A percentile compares a stretch with the other conserved stretches of the same genome.
These are phyloP conservation scores for Harpalus rufipes DNA, from an alignment of 2,888 invertebrate species.

Conservation along the genomic window DNA sequence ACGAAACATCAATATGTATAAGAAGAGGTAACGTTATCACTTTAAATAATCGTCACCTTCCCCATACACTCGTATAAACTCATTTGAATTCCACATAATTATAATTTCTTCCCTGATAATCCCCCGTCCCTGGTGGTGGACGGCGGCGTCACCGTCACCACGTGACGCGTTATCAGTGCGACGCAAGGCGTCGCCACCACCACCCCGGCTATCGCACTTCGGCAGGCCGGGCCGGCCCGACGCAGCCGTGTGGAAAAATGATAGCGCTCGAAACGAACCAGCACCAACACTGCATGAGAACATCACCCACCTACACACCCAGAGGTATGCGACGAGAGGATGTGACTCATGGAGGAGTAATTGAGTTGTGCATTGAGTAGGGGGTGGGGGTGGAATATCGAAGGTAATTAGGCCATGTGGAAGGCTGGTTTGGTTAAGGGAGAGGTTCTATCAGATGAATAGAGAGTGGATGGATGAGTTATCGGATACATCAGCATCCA, in stretches of 20 bases:
- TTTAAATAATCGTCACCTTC: neutral
- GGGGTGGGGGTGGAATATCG: too few relatives aligned
- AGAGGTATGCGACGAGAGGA: neutral
- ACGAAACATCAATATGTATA: too few relatives aligned
- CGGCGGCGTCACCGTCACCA: slow-evolving; percentile 61
- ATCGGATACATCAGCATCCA: too few relatives aligned
- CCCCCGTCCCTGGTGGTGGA: slow-evolving; percentile 58
- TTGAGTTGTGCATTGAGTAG: slow-evolving; percentile 10
- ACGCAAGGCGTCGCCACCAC: slow-evolving; percentile 75
- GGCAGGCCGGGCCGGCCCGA: slow-evolving; percentile 73
- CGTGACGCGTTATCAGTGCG: slow-evolving; percentile 73
- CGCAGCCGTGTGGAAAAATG: slow-evolving; percentile 81
- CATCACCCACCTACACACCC: neutral
- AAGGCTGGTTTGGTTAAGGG: too few relatives aligned
- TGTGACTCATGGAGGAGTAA: slow-evolving; percentile 63
- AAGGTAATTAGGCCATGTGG: too few relatives aligned
- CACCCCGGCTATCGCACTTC: slow-evolving; percentile 75
- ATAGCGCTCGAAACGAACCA: slow-evolving; percentile 75
- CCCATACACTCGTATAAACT: neutral
- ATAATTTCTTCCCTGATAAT: neutral
- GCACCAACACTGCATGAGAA: slow-evolving; percentile 59
- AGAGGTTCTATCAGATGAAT: too few relatives aligned
- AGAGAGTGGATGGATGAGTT: too few relatives aligned
- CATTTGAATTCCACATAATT: neutral
- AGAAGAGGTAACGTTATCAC: too few relatives aligned